These are phyloP conservation scores for Natator depressus DNA, from an alignment of 2,113 vertebrate species.

Conservation along the genomic window DNA sequence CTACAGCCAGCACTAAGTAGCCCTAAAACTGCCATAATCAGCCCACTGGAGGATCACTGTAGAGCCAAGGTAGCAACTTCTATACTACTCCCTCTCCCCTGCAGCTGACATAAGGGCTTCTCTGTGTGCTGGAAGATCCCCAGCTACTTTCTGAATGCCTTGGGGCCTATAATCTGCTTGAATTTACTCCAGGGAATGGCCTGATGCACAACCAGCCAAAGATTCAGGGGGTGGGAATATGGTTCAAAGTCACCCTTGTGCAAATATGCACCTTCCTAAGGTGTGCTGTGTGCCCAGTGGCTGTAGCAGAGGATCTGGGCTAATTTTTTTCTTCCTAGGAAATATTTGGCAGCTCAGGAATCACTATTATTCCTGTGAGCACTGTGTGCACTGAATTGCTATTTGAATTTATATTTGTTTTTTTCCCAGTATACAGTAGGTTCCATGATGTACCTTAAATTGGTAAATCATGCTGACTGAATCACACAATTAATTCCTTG, in stretches of 20 bases:
- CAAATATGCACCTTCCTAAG: neutral
- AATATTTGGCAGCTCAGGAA: neutral
- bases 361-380: neutral
- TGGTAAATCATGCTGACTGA: neutral
- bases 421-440: neutral
- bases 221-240: neutral
- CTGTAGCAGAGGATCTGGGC: neutral
- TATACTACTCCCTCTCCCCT: neutral
- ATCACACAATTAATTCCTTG: neutral
- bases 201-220: neutral
- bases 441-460: neutral
- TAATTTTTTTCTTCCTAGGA: neutral
- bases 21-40: neutral
- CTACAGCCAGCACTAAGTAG: neutral
- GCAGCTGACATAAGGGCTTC: neutral
- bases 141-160: neutral
- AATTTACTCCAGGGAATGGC: neutral
- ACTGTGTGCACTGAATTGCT: neutral
- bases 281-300: fast-evolving
- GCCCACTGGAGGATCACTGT: neutral
- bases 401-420: neutral
- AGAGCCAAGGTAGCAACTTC: neutral
- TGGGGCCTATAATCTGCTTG: neutral
- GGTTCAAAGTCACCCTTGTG: too few relatives aligned
- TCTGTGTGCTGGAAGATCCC: neutral